Conservation (phyloP, 2,888 invertebrate species). For the Mallateleia sp. region DNA sequence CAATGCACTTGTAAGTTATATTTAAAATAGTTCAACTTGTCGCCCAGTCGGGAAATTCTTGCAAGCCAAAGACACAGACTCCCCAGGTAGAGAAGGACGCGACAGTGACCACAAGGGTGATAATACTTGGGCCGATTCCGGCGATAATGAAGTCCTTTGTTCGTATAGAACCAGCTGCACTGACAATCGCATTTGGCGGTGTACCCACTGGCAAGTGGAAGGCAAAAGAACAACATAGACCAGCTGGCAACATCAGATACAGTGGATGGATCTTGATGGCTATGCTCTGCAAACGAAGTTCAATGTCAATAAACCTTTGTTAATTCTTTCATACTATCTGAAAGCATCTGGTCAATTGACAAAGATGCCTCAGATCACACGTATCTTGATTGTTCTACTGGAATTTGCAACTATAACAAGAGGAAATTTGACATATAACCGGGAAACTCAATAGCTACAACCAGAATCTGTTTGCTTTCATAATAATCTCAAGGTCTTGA, state of each 20-base stretch:
- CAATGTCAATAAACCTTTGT: background rate
- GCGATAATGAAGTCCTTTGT: conserved; percentile 95
- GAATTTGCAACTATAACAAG: no score
- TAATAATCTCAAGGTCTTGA: no score
- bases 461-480: no score
- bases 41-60: conserved; percentile 92
- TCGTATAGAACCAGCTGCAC: conserved; percentile 95
- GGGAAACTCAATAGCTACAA: background rate
- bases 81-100: conserved; percentile 94
- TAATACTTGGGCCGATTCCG: conserved; percentile 94
- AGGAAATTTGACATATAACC: no score
- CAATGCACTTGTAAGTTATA: background rate
- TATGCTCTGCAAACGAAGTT: conserved; percentile 91
- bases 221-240: conserved; percentile 97
- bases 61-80: conserved; percentile 92
- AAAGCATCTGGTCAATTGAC: background rate
- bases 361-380: background rate
- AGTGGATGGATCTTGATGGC: conserved; percentile 95
- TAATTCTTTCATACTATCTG: background rate
- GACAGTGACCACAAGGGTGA: conserved; percentile 93
- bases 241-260: conserved; percentile 97
- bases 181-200: conserved; percentile 98
- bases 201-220: conserved; percentile 98
- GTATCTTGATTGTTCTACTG: background rate
- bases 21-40: conserved; percentile 2